Base-by-base conservation (phyloP, 2,113 vertebrate genomes). In the Pomatorhinus ruficollis region DNA sequence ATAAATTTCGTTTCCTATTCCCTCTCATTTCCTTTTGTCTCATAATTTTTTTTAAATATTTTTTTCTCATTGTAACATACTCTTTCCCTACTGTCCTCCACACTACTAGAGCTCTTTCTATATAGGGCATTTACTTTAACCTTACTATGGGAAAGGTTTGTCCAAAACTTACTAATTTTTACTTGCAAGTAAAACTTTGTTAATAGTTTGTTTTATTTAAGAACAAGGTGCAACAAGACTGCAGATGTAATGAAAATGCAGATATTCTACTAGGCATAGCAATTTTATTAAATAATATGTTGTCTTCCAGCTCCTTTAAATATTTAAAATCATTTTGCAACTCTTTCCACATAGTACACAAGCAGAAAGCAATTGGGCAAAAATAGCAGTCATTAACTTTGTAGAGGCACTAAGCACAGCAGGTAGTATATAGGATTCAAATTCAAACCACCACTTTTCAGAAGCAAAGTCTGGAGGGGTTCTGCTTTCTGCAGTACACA, bases 341-440 rank as follows among this genome's bases (percentile, higher is more conserved):
- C 52, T 91, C 42, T 85, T 96, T 82, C 44, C 27, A 37, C 63
- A 81, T 49, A 93, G 63, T 64, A 90, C 66, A 94, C 56, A 92
- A 89, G 78, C 83, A 94, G 79, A 96, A 94, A 93, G 88, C 77
- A 95, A 75, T 83, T 87, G 77, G 76, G 88, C 68, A 96, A 97
- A 97, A 97, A 95, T 91, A 97, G 90, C 45, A 94, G 77, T 82
- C 96, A 93, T 97, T 97, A 97, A 90, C 90, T 92, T 65, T 87
- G 60, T 56, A 96, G 71, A 91, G 79, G 78, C 50, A 78, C 66
- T 80, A 81, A 93, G 86, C 90, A 82, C 93, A 94, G 94, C 88
- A 96, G 93, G 94, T 75, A 95, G 77, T 35, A 65, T 74, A 70
- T 31, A 60, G 81, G 79, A 92, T 96, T 94, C 87, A 95, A 87